Percentiles rank a stretch among this genome's conserved stretches.
Conservation (phyloP, 2,888 invertebrate genomes). For the Villa cingulata region DNA sequence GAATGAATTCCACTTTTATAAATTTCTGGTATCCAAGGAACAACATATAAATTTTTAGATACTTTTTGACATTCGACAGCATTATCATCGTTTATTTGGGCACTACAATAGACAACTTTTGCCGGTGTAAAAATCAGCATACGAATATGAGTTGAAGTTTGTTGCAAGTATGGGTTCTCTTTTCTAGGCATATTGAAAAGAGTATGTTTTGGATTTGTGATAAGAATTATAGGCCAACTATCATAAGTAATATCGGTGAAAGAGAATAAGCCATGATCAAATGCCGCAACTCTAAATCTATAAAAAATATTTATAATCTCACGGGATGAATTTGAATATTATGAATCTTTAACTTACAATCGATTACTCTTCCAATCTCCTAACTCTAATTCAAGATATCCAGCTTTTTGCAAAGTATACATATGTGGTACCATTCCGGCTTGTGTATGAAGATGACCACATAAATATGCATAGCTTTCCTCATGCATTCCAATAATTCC, state of each 20-base stretch:
- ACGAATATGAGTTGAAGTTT: constrained; percentile 65
- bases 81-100: background rate
- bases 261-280: constrained; percentile 80
- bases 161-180: constrained; percentile 43
- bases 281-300: constrained; percentile 66
- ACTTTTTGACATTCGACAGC: constrained; percentile 39
- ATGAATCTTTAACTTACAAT: constrained; percentile 41
- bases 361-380: constrained; percentile 88
- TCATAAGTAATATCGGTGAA: constrained; percentile 65
- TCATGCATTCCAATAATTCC: constrained; percentile 44
- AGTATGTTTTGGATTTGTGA: constrained; percentile 86
- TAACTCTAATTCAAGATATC: constrained; percentile 74
- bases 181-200: constrained; percentile 55
- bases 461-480: constrained; percentile 62
- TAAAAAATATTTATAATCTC: background rate
- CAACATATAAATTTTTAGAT: constrained; percentile 57
- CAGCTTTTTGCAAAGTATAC: constrained; percentile 73
- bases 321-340: background rate
- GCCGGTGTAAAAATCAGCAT: constrained; percentile 56
- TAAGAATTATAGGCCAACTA: constrained; percentile 66
- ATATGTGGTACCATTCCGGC: constrained; percentile 66
- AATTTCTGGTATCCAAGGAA: constrained; percentile 54
- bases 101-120: background rate
- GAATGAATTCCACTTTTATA: constrained; percentile 47
- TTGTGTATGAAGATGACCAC: constrained; percentile 81